Percentiles rank a stretch among this genome's conserved stretches.
Evolutionary conservation across 1,140 invertebrate species (phyloP).

Genomic region (Polypedilum vanderplanki): DNA sequence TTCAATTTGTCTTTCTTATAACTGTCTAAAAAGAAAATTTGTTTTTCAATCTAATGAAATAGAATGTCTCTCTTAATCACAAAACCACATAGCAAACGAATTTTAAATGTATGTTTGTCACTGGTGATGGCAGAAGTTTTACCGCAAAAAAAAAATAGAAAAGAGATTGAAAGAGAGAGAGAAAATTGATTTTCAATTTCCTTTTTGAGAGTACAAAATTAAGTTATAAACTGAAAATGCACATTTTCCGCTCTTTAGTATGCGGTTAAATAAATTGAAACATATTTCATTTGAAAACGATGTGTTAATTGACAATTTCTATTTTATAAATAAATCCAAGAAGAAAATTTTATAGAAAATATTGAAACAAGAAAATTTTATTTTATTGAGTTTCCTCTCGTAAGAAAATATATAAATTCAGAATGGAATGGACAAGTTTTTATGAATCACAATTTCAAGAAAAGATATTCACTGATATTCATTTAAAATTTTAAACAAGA

Average conservation of each 20-base stretch:
- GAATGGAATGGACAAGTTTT: not conserved
- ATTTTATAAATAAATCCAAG: too few species aligned
- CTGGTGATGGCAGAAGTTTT: not conserved
- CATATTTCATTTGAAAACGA: too few species aligned
- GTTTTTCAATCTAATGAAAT: too few species aligned
- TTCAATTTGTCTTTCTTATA: too few species aligned
- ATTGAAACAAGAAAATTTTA: not conserved
- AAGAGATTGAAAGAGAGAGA: too few species aligned
- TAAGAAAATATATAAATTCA: not conserved
- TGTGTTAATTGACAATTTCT: too few species aligned
- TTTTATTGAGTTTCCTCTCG: not conserved
- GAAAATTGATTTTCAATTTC: slow-evolving; percentile 4
- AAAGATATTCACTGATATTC: too few species aligned
- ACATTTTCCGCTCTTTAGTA: not conserved
- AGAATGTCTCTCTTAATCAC: too few species aligned
- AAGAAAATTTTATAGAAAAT: too few species aligned
- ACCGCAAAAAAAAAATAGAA: not conserved
- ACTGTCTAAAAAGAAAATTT: too few species aligned
- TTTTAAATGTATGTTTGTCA: not conserved
- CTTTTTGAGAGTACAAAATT: slow-evolving; percentile 6
- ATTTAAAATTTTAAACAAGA: not conserved
- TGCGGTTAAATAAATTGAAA: too few species aligned
- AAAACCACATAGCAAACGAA: not conserved
- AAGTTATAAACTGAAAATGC: slow-evolving; percentile 4
- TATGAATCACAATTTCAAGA: not conserved